Evolutionary conservation across 2,797 vertebrate species (phyloP).

Genomic region (Megaceryle alcyon): DNA sequence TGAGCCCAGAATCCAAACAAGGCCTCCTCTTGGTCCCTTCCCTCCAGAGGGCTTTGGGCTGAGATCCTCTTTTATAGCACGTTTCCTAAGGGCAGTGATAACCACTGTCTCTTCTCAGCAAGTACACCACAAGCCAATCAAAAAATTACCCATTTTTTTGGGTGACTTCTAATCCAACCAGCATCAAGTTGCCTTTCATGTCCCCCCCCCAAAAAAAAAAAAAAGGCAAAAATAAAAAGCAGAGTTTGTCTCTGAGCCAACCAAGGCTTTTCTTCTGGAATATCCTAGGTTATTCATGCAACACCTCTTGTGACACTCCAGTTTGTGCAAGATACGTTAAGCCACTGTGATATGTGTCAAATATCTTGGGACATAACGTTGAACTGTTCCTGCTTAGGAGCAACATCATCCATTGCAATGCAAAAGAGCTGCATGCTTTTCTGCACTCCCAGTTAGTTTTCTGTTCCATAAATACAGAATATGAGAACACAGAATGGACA

Average conservation of each 20-base stretch:
- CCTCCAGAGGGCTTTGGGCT: background rate
- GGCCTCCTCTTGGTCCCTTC: background rate
- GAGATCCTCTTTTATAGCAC: background rate
- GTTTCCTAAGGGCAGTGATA: background rate
- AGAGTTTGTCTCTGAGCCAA: accelerated
- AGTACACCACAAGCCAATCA: background rate
- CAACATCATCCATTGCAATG: background rate
- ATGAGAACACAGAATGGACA: background rate
- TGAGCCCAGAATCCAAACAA: background rate
- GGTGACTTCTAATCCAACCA: background rate
- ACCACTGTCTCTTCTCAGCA: background rate
- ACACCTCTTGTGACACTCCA: slow-evolving; percentile 42
- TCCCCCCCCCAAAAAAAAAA: background rate
- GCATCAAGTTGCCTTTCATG: background rate
- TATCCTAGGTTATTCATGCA: background rate
- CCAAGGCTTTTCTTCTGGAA: background rate
- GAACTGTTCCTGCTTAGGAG: background rate
- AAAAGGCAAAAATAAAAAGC: background rate
- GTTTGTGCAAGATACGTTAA: slow-evolving; percentile 44
- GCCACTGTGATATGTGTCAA: background rate
- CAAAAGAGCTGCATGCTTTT: accelerated
- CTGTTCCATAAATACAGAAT: background rate
- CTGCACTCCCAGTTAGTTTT: background rate
- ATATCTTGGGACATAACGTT: background rate
- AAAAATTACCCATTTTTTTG: background rate